A percentile compares a stretch with the other conserved stretches of the same genome.
These are phyloP conservation scores for Scaptomyza tumidula DNA, from an alignment of 2,888 invertebrate genomes.

Conservation along the genomic window DNA sequence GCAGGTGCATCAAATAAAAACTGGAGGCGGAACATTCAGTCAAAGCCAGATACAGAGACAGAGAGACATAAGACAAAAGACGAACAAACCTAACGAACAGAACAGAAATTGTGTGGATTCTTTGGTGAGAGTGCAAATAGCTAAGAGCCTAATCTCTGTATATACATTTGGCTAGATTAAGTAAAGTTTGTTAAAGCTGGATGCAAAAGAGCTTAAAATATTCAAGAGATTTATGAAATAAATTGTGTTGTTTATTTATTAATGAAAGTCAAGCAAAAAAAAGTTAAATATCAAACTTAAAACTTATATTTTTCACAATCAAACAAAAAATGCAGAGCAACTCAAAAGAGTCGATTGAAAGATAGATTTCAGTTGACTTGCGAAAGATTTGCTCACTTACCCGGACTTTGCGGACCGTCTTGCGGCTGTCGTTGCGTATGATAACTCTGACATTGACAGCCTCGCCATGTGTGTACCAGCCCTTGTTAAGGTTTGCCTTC, in stretches of 20 bases:
- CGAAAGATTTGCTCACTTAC: conserved; percentile 85
- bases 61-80: background rate
- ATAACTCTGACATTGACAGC: conserved; percentile 90
- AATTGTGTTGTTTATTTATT: too few species aligned
- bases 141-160: background rate
- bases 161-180: too few species aligned
- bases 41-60: background rate
- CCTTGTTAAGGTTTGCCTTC: conserved; percentile 92
- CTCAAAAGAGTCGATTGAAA: background rate
- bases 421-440: conserved; percentile 92
- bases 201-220: too few species aligned
- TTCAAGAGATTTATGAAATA: too few species aligned
- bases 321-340: too few species aligned
- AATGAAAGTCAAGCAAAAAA: too few species aligned
- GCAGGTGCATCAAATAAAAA: conserved; percentile 5
- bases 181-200: too few species aligned
- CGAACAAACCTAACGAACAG: background rate
- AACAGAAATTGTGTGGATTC: background rate
- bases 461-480: conserved; percentile 93
- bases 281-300: too few species aligned
- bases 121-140: background rate
- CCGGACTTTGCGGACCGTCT: conserved; percentile 93
- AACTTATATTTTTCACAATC: too few species aligned
- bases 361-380: background rate
- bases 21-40: too few species aligned